Percentiles rank a stretch among this genome's conserved stretches.
Conservation (phyloP, 1,140 invertebrate genomes). For the Zaprionus davidi region DNA sequence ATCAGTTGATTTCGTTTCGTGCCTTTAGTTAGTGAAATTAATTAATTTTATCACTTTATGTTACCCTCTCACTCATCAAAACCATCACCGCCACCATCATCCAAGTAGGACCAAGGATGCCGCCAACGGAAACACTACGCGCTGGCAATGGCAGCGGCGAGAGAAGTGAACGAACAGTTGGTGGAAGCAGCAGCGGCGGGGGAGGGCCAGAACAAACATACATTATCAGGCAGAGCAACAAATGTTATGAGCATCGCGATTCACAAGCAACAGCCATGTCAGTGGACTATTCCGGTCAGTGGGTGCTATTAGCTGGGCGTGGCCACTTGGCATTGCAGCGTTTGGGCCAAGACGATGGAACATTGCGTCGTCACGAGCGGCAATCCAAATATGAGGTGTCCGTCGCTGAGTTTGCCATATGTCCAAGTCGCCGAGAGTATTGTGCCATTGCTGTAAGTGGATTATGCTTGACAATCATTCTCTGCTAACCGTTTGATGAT, state of each 20-base stretch:
- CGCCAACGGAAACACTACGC: conserved; percentile 70
- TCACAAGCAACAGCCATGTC: conserved; percentile 96
- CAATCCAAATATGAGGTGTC: conserved; percentile 97
- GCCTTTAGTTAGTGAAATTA: conserved; percentile 35
- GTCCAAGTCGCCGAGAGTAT: conserved; percentile 89
- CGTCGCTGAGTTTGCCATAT: conserved; percentile 96
- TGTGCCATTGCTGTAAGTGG: conserved; percentile 94
- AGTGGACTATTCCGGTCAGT: conserved; percentile 92
- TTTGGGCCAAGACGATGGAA: conserved; percentile 89
- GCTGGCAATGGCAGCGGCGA: conserved; percentile 46
- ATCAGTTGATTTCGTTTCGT: conserved; percentile 48
- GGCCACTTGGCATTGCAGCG: conserved; percentile 90
- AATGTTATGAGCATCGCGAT: conserved; percentile 84
- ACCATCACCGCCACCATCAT: background rate
- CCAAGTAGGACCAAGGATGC: conserved; percentile 42
- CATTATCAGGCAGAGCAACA: conserved; percentile 75
- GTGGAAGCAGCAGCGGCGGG: conserved; percentile 18
- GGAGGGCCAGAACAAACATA: conserved; percentile 61
- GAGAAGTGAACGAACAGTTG: conserved; percentile 18
- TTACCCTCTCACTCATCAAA: conserved; percentile 21
- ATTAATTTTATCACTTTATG: conserved; percentile 46
- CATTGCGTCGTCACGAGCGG: conserved; percentile 91
- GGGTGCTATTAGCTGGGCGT: conserved; percentile 92
- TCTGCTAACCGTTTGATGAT: conserved; percentile 33
- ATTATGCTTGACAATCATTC: accelerated